Conservation (phyloP, 2,888 invertebrate species). For the Tolmerus cingulatus region DNA sequence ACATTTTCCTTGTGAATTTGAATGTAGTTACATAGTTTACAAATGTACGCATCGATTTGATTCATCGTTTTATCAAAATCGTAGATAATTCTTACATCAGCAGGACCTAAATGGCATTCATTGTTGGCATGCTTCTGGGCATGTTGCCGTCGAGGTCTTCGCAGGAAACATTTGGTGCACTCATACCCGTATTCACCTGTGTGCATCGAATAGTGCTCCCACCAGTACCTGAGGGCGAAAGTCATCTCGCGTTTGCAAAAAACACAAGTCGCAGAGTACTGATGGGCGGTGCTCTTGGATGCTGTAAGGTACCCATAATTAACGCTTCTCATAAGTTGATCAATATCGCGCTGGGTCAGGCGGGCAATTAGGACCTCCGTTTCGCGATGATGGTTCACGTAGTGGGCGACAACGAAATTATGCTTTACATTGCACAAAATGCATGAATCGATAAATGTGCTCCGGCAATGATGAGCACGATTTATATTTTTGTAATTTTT, state of each 20-base stretch:
- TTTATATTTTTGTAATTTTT: constrained; percentile 13
- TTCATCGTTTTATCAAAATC: constrained; percentile 24
- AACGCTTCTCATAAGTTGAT: constrained; percentile 25
- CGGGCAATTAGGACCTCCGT: constrained; percentile 42
- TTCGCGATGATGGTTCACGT: constrained; percentile 44
- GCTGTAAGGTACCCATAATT: constrained; percentile 35
- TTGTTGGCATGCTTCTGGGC: constrained; percentile 5
- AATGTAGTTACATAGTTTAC: constrained; percentile 43
- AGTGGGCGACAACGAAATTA: constrained; percentile 50
- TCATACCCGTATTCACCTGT: constrained; percentile 40
- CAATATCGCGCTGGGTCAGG: constrained; percentile 29
- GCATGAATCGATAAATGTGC: constrained; percentile 50
- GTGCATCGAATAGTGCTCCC: constrained; percentile 42
- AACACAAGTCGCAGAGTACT: constrained; percentile 41
- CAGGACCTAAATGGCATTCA: not conserved
- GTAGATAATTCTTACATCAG: constrained; percentile 6
- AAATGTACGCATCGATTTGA: constrained; percentile 41
- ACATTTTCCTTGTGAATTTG: constrained; percentile 40
- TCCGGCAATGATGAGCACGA: constrained; percentile 44
- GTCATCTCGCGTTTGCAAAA: constrained; percentile 42
- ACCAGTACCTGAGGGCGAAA: constrained; percentile 41
- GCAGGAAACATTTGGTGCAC: constrained; percentile 11
- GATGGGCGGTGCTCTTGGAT: constrained; percentile 13
- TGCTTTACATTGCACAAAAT: constrained; percentile 52
- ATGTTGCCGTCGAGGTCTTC: constrained; percentile 25